Base-by-base conservation (phyloP, 1,140 invertebrate species). In the Drosophila pseudoananassae region DNA sequence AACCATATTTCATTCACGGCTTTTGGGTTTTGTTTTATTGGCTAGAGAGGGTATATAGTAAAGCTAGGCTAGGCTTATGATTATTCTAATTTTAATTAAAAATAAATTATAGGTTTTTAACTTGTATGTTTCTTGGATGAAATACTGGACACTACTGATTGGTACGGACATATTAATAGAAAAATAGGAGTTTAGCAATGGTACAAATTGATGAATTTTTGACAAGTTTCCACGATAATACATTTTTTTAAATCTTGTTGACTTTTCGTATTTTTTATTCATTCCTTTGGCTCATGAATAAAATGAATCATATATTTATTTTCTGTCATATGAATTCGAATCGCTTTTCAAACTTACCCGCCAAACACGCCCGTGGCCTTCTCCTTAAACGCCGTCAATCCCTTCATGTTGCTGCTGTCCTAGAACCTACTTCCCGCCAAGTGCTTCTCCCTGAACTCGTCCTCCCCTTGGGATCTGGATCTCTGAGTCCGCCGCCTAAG, bases 351-450 rank as follows among this genome's bases (percentile, higher is more conserved):
- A 40, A 91, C 90, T 91, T 68, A 91, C 90, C 90, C 90, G 76
- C 90, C 29, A 31, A 91, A 91, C 50, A 88, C 88, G 66, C 90
- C 89, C 10, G 85, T 61, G 56, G 90, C 90, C 70, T 90, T 91
- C 71, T 91, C 90, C 76, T 91, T 91, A 82, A 91, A 76, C 77
- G 90, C 74, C 71, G 82, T 81, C 81, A 91, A 90, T 66, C 89
- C 89, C 89, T 90, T 91, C 90, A 91, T 91, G 52, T 7, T 69
- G 80, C 61, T 76, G 77, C 68, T 77, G 59, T 31, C 47, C n/a
- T 57, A 36, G 10, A n/a, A 33, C 47, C 61, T 54, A 54, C 38
- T 55, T 51, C 46, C 61, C 46, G 33, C 17, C 17, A 7, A 17
- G 9, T 53, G 55, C 20, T 14, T 50, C 15, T 49, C 40, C 27